Evolutionary conservation across 2,888 invertebrate species (phyloP).

Genomic region (Marronus borbonicus): DNA sequence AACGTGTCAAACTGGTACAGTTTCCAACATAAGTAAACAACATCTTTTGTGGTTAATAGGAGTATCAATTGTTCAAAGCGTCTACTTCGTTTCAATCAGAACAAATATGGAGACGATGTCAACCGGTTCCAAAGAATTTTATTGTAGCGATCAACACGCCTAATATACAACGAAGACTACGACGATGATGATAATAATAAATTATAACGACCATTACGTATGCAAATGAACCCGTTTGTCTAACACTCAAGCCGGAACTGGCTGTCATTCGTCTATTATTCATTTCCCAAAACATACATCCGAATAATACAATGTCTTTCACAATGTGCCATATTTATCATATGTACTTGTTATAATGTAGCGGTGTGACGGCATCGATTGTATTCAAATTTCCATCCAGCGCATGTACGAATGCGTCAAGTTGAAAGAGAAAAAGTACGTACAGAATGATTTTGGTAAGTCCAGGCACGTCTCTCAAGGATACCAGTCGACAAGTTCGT

Average conservation of each 20-base stretch:
- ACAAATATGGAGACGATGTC: too few species aligned
- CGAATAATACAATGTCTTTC: slow-evolving; percentile 23
- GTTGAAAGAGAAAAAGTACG: background rate
- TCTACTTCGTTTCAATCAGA: too few species aligned
- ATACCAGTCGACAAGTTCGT: background rate
- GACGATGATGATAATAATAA: slow-evolving; percentile 13
- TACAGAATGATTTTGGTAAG: slow-evolving; percentile 4
- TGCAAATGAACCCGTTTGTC: slow-evolving; percentile 27
- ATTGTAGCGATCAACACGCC: too few species aligned
- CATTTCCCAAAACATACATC: slow-evolving; percentile 32
- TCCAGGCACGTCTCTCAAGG: slow-evolving; percentile 39
- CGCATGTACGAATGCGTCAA: background rate
- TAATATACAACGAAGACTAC: too few species aligned
- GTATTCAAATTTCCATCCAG: slow-evolving; percentile 33
- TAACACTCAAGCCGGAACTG: slow-evolving; percentile 29
- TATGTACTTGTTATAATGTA: slow-evolving; percentile 21
- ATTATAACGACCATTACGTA: slow-evolving; percentile 15
- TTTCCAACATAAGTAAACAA: too few species aligned
- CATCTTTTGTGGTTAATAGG: too few species aligned
- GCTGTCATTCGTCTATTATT: background rate
- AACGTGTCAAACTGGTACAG: too few species aligned
- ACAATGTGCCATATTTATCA: background rate
- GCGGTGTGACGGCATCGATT: slow-evolving; percentile 21
- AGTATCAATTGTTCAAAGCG: too few species aligned
- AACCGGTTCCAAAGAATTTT: too few species aligned